Percentiles rank a stretch among this genome's conserved stretches.
Conservation (phyloP, 53 echinoderm and acorn worm species). For the Patiria pectinifera region DNA sequence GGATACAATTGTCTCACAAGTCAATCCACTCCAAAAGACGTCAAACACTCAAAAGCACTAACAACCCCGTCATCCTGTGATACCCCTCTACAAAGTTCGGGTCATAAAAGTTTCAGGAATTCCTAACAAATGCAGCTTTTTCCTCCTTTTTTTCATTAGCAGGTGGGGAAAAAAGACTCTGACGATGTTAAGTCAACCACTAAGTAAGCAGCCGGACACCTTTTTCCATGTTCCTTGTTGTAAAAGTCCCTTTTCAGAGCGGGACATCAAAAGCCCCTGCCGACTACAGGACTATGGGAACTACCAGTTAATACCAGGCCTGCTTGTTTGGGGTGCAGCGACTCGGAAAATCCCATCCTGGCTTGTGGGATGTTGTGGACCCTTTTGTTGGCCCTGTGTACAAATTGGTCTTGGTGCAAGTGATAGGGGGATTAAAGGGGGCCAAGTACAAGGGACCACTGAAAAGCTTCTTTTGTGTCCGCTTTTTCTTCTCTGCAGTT, state of each 20-base stretch:
- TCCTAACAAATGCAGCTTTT: background rate
- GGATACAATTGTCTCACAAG: slow-evolving; percentile 16
- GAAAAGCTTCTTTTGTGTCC: background rate
- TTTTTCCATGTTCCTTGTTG: slow-evolving; percentile 62
- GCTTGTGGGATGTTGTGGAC: background rate
- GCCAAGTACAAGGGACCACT: slow-evolving; percentile 4
- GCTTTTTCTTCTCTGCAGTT: background rate
- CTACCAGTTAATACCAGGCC: background rate
- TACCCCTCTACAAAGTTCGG: background rate
- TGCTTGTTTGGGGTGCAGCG: slow-evolving; percentile 17
- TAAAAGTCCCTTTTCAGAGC: slow-evolving; percentile 17
- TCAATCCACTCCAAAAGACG: background rate
- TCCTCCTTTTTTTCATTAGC: background rate
- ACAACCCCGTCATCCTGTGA: background rate
- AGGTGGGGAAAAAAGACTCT: background rate
- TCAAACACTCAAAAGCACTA: background rate
- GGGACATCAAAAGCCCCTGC: slow-evolving; percentile 23
- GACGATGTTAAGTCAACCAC: slow-evolving; percentile 56
- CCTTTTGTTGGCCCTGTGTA: slow-evolving; percentile 53
- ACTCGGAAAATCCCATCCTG: slow-evolving; percentile 12
- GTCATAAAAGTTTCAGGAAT: slow-evolving; percentile 9
- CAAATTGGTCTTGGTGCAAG: slow-evolving; percentile 47
- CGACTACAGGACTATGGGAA: background rate
- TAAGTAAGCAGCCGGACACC: slow-evolving; percentile 36
- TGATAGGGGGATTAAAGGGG: slow-evolving; percentile 32